Evolutionary conservation across 1,140 invertebrate species (phyloP).

Genomic region (Andrena cerasifolii): DNA sequence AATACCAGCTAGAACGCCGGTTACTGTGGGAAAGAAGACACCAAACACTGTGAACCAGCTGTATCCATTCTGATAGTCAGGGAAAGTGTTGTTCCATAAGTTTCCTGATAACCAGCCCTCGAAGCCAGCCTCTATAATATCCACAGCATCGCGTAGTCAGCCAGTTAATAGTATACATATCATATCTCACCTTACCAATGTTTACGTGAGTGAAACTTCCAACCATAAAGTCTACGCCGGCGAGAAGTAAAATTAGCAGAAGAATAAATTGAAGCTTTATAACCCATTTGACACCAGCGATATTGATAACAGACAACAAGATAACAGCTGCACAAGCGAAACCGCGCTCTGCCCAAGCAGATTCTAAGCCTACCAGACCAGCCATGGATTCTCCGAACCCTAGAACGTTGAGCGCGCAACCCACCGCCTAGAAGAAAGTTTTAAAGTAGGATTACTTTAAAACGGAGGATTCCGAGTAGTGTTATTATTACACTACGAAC

Average conservation of each 20-base stretch:
- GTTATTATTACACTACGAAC: slow-evolving; percentile 26
- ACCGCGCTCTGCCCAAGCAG: slow-evolving; percentile 89
- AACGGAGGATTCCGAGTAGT: too few relatives aligned
- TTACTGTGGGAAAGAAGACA: slow-evolving; percentile 97
- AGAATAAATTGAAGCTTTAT: slow-evolving; percentile 95
- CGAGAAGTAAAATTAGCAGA: slow-evolving; percentile 91
- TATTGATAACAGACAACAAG: slow-evolving; percentile 92
- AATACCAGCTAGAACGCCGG: slow-evolving; percentile 96
- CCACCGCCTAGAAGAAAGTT: slow-evolving; percentile 89
- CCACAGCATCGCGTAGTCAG: too few relatives aligned
- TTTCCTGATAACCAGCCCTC: slow-evolving; percentile 92
- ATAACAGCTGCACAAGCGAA: slow-evolving; percentile 92
- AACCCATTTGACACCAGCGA: slow-evolving; percentile 96
- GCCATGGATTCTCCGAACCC: slow-evolving; percentile 98
- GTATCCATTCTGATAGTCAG: slow-evolving; percentile 90
- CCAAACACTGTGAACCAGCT: slow-evolving; percentile 97
- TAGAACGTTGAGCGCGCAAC: slow-evolving; percentile 95
- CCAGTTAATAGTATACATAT: slow-evolving; percentile 7
- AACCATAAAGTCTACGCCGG: slow-evolving; percentile 94
- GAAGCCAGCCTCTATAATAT: slow-evolving; percentile 89
- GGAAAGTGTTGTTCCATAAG: slow-evolving; percentile 91
- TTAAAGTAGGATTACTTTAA: slow-evolving; percentile 33
- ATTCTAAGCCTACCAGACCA: slow-evolving; percentile 88
- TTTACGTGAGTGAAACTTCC: slow-evolving; percentile 91
- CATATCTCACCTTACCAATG: slow-evolving; percentile 81